Conservation (phyloP, 2,888 invertebrate species). For the Pristionchus arcanus region DNA sequence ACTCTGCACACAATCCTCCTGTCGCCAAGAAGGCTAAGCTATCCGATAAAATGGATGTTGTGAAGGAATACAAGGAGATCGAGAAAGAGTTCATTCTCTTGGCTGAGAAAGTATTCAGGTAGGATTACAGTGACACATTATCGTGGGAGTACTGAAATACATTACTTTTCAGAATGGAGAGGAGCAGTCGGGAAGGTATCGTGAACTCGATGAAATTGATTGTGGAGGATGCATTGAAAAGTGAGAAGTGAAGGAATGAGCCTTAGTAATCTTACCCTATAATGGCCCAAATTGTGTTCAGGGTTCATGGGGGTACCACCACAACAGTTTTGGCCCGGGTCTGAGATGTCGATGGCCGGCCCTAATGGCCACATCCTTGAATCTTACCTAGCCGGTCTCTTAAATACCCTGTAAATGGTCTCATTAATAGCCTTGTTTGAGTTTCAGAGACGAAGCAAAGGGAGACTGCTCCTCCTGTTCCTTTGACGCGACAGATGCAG, state of each 20-base stretch:
- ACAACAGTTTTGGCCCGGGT: too few species aligned
- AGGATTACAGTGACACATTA: background rate
- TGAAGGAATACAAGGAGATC: background rate
- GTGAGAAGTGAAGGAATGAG: background rate
- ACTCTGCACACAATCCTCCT: background rate
- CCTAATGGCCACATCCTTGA: background rate
- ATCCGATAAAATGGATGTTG: background rate
- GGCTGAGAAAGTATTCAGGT: conserved; percentile 1
- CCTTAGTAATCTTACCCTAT: background rate
- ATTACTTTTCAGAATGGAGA: background rate
- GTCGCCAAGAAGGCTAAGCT: background rate
- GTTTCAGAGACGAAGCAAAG: too few species aligned
- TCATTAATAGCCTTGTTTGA: too few species aligned
- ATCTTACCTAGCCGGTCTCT: too few species aligned
- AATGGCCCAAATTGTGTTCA: too few species aligned
- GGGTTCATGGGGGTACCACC: too few species aligned
- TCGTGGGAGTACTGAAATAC: too few species aligned
- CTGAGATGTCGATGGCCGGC: too few species aligned
- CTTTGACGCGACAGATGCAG: background rate
- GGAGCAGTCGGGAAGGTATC: background rate
- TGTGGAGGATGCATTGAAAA: background rate
- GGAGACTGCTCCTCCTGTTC: too few species aligned
- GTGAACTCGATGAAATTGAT: background rate
- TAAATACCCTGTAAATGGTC: background rate
- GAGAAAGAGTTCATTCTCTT: background rate